Evolutionary conservation across 2,113 vertebrate species (phyloP), one percentile per base, ranked within the genome.

Genomic region (Rhinolophus ferrumequinum): DNA sequence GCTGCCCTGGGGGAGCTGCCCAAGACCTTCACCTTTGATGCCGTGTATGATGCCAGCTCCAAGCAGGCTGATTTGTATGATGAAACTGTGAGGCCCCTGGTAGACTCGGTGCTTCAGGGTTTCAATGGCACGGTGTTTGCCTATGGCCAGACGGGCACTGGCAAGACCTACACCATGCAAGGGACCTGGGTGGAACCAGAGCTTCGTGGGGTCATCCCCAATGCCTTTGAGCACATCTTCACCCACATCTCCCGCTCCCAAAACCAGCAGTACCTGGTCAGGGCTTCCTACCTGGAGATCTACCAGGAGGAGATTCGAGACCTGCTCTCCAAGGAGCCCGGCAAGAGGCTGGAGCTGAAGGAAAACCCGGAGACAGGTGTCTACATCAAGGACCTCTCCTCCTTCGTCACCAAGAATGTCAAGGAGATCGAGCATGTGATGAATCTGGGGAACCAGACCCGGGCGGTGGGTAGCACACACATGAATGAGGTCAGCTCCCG

Each of bases 271-370:
- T 99, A 99, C 98, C 98, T 99, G 98, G 99, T 99, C 87, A 98
- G 99, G 97, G 99, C 99, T n/a, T 99, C 99, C 0, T 99, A 99
- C 97, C 98, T 99, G 95, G 99, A 99, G 98, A 99, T 99, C 98
- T 99, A 99, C 98, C 99, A 99, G 98, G 99, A 99, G 98, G 99
- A 99, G 96, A 99, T 99, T 96, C 95, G 99, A 76, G 99, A 99
- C 76, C 99, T 99, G 35, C 98, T 99, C 58, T 99, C 99, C 97
- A 99, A 99, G 96, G 99, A 99, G 97, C 99, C 99, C 88, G 99
- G 97, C 97, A 99, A 98, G 98, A 99, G 99, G 94, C 98, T 99
- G 94, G 99, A 99, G 97, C 98, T 99, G 50, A 99, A 99, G 95
- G 99, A 99, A 94, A 99, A 98, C 92, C 99, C 99, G 0, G 99